Evolutionary conservation across 2,888 invertebrate genomes (phyloP).

Genomic region (Sipha maydis): DNA sequence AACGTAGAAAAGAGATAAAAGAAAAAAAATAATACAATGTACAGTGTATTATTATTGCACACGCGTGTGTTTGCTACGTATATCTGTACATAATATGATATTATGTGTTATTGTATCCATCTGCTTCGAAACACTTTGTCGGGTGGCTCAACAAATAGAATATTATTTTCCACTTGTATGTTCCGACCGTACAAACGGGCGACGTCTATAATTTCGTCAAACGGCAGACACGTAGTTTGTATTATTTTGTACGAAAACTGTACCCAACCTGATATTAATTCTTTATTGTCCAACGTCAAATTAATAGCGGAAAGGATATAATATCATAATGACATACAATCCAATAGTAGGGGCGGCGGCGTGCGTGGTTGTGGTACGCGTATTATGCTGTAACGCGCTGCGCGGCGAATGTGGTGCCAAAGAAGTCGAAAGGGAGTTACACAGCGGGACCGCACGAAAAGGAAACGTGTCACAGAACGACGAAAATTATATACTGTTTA

Average conservation of each 20-base stretch:
- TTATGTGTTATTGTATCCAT: not conserved
- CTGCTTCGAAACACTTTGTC: constrained; percentile 32
- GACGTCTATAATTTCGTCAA: constrained; percentile 35
- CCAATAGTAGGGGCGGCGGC: not conserved
- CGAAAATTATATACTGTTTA: not conserved
- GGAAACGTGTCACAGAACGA: not conserved
- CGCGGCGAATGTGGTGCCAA: not conserved
- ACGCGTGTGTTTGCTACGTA: not conserved
- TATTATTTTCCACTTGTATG: constrained; percentile 25
- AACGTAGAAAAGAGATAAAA: not conserved
- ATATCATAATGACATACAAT: constrained; percentile 39
- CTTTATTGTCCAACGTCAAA: constrained; percentile 42
- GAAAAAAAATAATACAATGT: not conserved
- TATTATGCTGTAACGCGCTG: not conserved
- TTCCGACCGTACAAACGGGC: constrained; percentile 1
- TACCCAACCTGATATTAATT: constrained; percentile 35
- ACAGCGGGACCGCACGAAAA: not conserved
- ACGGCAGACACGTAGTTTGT: constrained; percentile 66
- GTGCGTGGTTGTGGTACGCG: not conserved
- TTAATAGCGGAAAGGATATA: constrained; percentile 54
- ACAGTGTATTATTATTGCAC: not conserved
- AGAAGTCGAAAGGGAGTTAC: not conserved
- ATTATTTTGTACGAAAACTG: constrained; percentile 65
- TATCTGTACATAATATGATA: not conserved
- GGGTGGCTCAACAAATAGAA: constrained; percentile 35